Conservation (phyloP, 2,888 invertebrate genomes). For the Halictus ligatus region DNA sequence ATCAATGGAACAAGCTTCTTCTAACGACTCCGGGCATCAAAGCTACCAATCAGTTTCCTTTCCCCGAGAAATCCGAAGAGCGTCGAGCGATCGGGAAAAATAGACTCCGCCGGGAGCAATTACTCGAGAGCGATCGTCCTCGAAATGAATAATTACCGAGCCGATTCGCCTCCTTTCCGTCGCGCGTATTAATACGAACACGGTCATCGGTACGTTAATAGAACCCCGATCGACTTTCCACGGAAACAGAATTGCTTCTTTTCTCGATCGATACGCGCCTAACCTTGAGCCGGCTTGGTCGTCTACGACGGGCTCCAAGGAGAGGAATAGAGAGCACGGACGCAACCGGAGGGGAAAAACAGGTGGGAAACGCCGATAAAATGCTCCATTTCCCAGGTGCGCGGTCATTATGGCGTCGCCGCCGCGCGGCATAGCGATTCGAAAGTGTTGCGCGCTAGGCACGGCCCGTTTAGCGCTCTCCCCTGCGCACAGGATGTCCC, state of each 20-base stretch:
- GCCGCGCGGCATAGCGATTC: slow-evolving; percentile 34
- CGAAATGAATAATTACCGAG: slow-evolving; percentile 2
- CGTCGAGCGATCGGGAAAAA: neutral
- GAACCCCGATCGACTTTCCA: slow-evolving; percentile 30
- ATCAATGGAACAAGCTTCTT: neutral
- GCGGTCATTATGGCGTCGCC: slow-evolving; percentile 47
- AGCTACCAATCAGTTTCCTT: neutral
- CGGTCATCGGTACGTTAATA: slow-evolving; percentile 20
- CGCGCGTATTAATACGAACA: slow-evolving; percentile 15
- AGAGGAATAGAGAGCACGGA: neutral
- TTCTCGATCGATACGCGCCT: neutral
- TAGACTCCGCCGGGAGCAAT: neutral
- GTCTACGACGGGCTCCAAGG: neutral
- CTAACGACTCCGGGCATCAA: neutral
- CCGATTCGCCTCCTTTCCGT: neutral
- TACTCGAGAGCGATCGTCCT: neutral
- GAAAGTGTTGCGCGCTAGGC: slow-evolving; percentile 44
- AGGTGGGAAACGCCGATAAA: slow-evolving; percentile 50
- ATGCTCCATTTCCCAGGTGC: slow-evolving; percentile 74
- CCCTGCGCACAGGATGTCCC: slow-evolving; percentile 31
- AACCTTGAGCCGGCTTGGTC: neutral
- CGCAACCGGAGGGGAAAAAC: slow-evolving; percentile 9
- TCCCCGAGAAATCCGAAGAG: neutral
- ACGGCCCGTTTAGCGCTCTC: neutral
- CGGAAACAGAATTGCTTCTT: slow-evolving; percentile 12